These are phyloP conservation scores for Nephila pilipes DNA, from an alignment of 1,140 invertebrate genomes.

Conservation along the genomic window DNA sequence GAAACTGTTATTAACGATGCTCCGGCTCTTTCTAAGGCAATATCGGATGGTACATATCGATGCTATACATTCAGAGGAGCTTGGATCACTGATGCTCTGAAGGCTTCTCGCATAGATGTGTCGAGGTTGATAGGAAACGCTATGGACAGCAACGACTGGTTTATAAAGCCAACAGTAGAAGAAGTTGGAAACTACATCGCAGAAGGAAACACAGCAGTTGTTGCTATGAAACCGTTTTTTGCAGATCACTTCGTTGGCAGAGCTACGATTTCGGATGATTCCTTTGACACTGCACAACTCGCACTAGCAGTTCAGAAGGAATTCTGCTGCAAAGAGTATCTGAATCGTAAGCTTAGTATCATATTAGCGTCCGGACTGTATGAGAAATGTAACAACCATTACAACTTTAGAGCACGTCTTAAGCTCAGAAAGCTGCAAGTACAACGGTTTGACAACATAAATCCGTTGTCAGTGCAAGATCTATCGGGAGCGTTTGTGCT, in stretches of 20 bases:
- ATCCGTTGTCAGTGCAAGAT: neutral
- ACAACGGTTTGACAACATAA: neutral
- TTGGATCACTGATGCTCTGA: neutral
- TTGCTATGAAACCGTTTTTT: neutral
- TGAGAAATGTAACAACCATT: constrained; percentile 14
- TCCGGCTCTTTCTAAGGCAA: neutral
- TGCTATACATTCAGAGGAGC: constrained; percentile 4
- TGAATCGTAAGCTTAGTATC: neutral
- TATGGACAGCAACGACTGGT: constrained; percentile 34
- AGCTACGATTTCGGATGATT: neutral
- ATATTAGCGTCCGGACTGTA: neutral
- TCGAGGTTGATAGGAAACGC: neutral
- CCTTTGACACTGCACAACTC: neutral
- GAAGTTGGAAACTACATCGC: neutral
- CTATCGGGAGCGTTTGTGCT: neutral
- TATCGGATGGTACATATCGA: neutral
- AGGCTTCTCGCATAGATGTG: neutral
- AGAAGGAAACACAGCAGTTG: neutral
- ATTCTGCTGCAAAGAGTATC: constrained; percentile 27
- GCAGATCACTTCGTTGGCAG: neutral
- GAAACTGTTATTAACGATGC: neutral
- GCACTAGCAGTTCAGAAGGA: neutral
- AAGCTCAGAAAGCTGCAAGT: neutral
- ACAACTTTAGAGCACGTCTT: neutral
- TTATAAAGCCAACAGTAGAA: neutral